Conservation (phyloP, 2,797 vertebrate species). For the Gadopsis bispinosus region DNA sequence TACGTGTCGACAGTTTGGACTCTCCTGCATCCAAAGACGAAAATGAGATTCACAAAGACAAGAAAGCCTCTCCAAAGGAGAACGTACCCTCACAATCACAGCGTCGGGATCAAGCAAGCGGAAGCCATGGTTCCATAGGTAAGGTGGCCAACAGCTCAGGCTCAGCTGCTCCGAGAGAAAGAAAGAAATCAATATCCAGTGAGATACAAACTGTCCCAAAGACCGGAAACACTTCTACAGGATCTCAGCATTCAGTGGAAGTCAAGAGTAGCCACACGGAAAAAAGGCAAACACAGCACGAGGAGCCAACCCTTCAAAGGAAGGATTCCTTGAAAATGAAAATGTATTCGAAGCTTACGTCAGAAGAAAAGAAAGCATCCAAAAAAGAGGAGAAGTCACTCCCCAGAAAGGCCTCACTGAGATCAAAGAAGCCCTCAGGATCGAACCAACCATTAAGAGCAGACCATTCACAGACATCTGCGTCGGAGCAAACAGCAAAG, state of each 20-base stretch:
- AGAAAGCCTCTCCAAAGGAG: not conserved
- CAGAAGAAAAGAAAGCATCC: slow-evolving; percentile 62
- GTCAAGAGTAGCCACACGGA: slow-evolving; percentile 19
- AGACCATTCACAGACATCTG: slow-evolving; percentile 28
- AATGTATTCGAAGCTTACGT: slow-evolving; percentile 26
- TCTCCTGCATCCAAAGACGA: slow-evolving; percentile 1
- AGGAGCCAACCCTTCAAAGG: slow-evolving; percentile 51
- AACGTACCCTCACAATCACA: slow-evolving; percentile 17
- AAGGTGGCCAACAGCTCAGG: slow-evolving; percentile 6
- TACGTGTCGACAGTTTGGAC: slow-evolving; percentile 33
- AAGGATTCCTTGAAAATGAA: slow-evolving; percentile 64
- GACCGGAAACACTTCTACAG: not conserved
- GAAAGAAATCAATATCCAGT: slow-evolving; percentile 18
- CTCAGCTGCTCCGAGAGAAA: slow-evolving; percentile 27
- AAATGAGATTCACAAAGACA: not conserved
- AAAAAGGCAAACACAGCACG: slow-evolving; percentile 21
- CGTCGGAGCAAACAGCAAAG: slow-evolving; percentile 10
- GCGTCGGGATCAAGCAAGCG: not conserved
- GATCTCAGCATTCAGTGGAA: slow-evolving; percentile 20
- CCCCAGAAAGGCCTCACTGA: slow-evolving; percentile 54
- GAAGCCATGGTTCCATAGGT: not conserved
- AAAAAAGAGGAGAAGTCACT: slow-evolving; percentile 67
- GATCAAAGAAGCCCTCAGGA: slow-evolving; percentile 23
- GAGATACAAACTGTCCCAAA: slow-evolving; percentile 13
- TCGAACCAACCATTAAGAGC: slow-evolving; percentile 25